Base-by-base conservation (phyloP, 64 coral and sea anemone genomes). In the Astreopora myriophthalma region DNA sequence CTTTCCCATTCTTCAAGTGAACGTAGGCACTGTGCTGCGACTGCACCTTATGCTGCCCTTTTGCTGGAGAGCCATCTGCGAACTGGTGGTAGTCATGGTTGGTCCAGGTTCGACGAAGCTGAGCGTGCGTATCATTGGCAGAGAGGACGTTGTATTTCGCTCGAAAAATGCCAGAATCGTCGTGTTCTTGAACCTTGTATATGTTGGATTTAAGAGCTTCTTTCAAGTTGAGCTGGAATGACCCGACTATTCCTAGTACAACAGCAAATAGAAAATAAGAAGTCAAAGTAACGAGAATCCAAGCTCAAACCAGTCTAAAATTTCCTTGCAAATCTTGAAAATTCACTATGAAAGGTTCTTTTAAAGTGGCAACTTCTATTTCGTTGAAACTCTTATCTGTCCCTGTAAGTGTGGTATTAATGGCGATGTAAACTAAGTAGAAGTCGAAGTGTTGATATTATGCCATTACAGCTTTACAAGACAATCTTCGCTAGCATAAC, bases 121-220 rank as follows among this genome's bases (percentile, higher is more conserved):
- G 67, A 28, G 22, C 55, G 31, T 98, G 89, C 34, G 93, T 92
- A 19, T 84, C 62, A 31, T 94, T 95, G 24, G 36, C 8, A 12
- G 69, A 65, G 6, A 72, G 38, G 6, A 90, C 92, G 1, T 64
- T 85, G 76, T 98, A 98, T 2, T 34, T 85, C 14, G 96, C 70
- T 35, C 37, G 71, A 49, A 92, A 94, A 8, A 98, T 80, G 11
- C 96, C 96, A 1, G 96, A 98, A 70, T 98, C 96, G 35, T 98
- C 96, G 33, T 92, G 85, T 67, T 98, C 96, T 79, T 86, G 34
- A 5, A 81, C 85, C 26, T 36, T 25, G 30, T 76, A 89, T 1
- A n/a, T 63, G n/a, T 20, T 80, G 34, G 16, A 33, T 3, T 27
- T 74, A 30, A 66, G 27, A 22, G 72, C 72, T 20, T 66, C 55